Conservation (phyloP, 2,113 vertebrate genomes). For the Sisor rabdophorus region DNA sequence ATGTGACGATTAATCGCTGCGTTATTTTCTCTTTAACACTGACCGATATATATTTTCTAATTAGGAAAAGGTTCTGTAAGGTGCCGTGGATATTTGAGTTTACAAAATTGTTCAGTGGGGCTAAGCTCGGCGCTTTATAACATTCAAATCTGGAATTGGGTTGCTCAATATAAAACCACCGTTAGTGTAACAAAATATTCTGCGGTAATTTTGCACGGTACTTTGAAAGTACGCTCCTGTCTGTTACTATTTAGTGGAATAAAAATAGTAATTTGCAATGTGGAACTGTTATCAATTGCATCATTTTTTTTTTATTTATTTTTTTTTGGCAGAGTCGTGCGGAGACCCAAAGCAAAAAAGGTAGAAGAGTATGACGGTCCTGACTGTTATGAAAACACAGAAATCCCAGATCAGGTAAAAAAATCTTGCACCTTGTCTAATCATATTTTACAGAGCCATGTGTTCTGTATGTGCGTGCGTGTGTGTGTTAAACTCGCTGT, state of each 20-base stretch:
- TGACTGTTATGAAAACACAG: slow-evolving; percentile 61
- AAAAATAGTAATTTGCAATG: background rate
- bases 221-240: background rate
- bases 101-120: too few relatives aligned
- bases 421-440: background rate
- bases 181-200: background rate
- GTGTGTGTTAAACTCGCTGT: background rate
- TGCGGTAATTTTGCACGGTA: background rate
- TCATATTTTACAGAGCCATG: background rate
- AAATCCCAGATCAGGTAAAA: slow-evolving; percentile 68
- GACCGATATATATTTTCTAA: too few relatives aligned
- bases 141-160: too few relatives aligned
- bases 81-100: too few relatives aligned
- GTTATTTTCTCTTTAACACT: too few relatives aligned
- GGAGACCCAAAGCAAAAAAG: slow-evolving; percentile 45
- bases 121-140: too few relatives aligned
- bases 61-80: too few relatives aligned
- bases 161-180: too few relatives aligned
- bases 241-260: background rate
- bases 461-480: background rate
- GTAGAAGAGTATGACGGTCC: slow-evolving; percentile 61
- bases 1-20: too few relatives aligned
- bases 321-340: slow-evolving; percentile 47
- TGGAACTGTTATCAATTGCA: background rate
- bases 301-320: background rate